Conservation (phyloP, 2,113 vertebrate species). For the Pachycephala philippinensis region DNA sequence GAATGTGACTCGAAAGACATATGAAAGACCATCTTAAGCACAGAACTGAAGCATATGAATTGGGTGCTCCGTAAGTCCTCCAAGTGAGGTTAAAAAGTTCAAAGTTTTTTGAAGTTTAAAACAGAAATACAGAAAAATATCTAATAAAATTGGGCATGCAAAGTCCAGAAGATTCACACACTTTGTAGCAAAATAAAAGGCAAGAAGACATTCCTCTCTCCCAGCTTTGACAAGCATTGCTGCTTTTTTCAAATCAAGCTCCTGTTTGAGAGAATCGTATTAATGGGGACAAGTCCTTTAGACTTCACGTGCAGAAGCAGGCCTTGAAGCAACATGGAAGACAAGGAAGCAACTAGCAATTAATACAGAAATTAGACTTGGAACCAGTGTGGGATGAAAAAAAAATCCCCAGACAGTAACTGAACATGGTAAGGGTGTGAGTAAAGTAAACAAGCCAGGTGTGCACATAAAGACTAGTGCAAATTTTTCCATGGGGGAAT, state of each 20-base stretch:
- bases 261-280: background rate
- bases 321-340: background rate
- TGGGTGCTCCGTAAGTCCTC: background rate
- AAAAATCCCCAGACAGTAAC: background rate
- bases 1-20: background rate
- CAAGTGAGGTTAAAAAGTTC: background rate
- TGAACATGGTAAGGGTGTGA: background rate
- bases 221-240: background rate
- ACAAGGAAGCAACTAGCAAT: background rate
- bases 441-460: background rate
- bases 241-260: background rate
- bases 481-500: background rate
- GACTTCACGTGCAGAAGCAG: background rate
- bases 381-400: background rate
- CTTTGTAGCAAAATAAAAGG: background rate
- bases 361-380: background rate
- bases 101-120: background rate
- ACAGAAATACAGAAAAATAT: background rate
- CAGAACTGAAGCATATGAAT: background rate
- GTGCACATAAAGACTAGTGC: background rate
- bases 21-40: background rate
- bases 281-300: background rate
- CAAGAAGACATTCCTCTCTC: background rate
- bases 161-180: background rate
- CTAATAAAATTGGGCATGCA: background rate